Percentiles rank a stretch among this genome's conserved stretches.
phyloP scores from a whole-genome alignment of 2,113 vertebrate genomes.

The Trichomycterus rosablanca region DNA sequence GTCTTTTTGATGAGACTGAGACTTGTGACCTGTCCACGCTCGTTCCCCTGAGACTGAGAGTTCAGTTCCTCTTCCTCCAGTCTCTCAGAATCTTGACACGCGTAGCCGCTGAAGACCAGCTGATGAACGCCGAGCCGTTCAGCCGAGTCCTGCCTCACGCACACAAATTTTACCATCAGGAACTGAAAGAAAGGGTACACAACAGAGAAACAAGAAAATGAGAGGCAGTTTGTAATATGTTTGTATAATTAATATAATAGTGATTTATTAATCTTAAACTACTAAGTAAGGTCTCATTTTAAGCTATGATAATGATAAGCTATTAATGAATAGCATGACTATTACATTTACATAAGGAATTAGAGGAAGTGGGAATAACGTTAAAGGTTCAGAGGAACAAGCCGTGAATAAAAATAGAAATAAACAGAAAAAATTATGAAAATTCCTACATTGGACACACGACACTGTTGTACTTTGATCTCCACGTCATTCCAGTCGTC shows the following conservation, averaged over 20 bases:
- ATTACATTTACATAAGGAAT: too few relatives aligned
- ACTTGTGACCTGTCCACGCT: constrained; percentile 64
- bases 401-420: not conserved
- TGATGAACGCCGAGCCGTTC: constrained; percentile 90
- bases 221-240: too few relatives aligned
- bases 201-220: too few relatives aligned
- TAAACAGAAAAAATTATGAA: not conserved
- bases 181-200: constrained; percentile 77
- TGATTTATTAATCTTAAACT: too few relatives aligned
- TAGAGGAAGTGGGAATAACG: too few relatives aligned
- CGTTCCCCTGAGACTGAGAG: constrained; percentile 54
- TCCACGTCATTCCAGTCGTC: constrained; percentile 95
- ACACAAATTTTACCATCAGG: constrained; percentile 96
- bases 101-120: constrained; percentile 81
- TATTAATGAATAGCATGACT: too few relatives aligned
- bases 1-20: constrained; percentile 87
- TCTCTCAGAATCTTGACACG: constrained; percentile 65
- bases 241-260: too few relatives aligned
- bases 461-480: constrained; percentile 86
- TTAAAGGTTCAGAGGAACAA: too few relatives aligned
- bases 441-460: constrained; percentile 76
- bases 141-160: constrained; percentile 84
- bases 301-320: too few relatives aligned
- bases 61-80: constrained; percentile 66
- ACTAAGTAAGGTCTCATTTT: too few relatives aligned